Base-by-base conservation (phyloP, 1,140 invertebrate genomes). In the Agraylea sexmaculata region DNA sequence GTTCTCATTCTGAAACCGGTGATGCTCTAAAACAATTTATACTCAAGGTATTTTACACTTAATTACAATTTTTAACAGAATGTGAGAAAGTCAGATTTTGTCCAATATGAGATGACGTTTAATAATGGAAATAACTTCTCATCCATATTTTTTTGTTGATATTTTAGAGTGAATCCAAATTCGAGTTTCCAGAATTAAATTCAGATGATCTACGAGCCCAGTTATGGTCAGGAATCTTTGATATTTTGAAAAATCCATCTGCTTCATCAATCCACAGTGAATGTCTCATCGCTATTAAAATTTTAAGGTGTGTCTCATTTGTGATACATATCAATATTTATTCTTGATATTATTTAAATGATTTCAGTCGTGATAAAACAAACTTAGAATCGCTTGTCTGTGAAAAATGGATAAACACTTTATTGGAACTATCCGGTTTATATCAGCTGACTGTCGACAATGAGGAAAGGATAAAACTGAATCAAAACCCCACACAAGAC, bases 301-400 rank as follows among this genome's bases (percentile, higher is more conserved):
- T 68, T 6, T 52, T 68, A 38, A 68, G 65, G 65, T 66, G 42
- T 32, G 44, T 34, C 2, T 36, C 12, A 18, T 35, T 25, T 21
- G 10, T 35, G 35, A 36, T 41, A 27, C 31, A 12, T 13, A 20
- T 13, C 11, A 34, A 18, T 33, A 12, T 13, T 13, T 13, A 13
- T 13, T 17, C 4, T n/a, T 30, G 21, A 12, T 27, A 15, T 7
- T 21, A 31, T n/a, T 17, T 81, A 51, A 55, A 71, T 29, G 73
- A 77, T 54, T 63, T 54, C 49, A 85, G 82, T 48, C 74, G 87
- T 22, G 85, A 89, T 45, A 84, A 85, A 64, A 66, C 64, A 23
- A 68, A 75, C 39, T 60, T 88, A n/a, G 70, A 83, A 49, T 69
- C 74, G 49, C 55, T 86, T 22, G 67, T 85, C 28, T 76, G 71